Conservation (phyloP, 2,797 vertebrate species). For the Brachyrhaphis roseni region DNA sequence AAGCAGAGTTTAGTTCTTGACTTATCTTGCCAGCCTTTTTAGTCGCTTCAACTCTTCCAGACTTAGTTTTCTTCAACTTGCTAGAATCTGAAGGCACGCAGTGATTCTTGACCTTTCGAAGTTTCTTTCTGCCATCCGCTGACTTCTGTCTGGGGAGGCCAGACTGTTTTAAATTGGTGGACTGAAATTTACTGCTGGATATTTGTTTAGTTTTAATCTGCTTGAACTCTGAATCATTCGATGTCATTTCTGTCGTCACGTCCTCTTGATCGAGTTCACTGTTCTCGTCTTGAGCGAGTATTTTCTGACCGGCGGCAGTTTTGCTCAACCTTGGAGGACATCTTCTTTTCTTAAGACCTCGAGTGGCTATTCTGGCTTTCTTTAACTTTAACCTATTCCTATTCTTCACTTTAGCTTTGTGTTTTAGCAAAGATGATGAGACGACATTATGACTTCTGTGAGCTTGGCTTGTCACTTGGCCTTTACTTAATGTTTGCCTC, state of each 20-base stretch:
- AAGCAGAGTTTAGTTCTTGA: not conserved
- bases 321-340: slow-evolving; percentile 44
- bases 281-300: not conserved
- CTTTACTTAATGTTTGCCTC: slow-evolving; percentile 44
- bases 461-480: not conserved
- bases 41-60: not conserved
- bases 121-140: slow-evolving; percentile 5
- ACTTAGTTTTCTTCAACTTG: slow-evolving; percentile 30
- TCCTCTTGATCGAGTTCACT: not conserved
- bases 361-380: slow-evolving; percentile 17
- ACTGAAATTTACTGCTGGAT: slow-evolving; percentile 15
- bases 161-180: slow-evolving; percentile 1
- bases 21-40: not conserved
- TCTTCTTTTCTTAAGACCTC: slow-evolving; percentile 33
- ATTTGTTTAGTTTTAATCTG: not conserved
- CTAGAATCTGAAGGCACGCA: slow-evolving; percentile 3
- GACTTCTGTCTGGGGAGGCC: not conserved
- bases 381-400: slow-evolving; percentile 44
- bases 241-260: not conserved
- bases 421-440: slow-evolving; percentile 24
- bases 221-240: not conserved
- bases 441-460: slow-evolving; percentile 29
- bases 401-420: slow-evolving; percentile 24
- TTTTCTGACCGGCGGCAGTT: not conserved
- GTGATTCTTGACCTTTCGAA: not conserved